Percentiles rank a stretch among this genome's conserved stretches.
phyloP scores from a whole-genome alignment of 2,797 vertebrate species.

The Peromyscus melanophrys region DNA sequence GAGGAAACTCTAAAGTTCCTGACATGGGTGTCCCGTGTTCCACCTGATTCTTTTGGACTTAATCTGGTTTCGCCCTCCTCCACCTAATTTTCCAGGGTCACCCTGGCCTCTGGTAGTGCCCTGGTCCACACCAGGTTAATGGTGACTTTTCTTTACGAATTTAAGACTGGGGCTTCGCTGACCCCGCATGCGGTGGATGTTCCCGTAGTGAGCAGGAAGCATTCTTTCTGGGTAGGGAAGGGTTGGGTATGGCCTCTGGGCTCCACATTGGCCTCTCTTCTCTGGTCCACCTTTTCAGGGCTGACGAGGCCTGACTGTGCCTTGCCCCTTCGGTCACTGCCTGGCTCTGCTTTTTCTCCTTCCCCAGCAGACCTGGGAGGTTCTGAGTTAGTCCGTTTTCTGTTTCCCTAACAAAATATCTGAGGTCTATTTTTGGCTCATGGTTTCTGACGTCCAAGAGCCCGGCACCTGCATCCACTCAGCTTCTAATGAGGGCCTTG shows the following conservation, averaged over 20 bases:
- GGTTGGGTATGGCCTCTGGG: neutral
- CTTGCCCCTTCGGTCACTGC: neutral
- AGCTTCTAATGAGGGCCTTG: neutral
- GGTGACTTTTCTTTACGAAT: neutral
- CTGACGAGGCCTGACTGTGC: neutral
- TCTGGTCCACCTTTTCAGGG: no score
- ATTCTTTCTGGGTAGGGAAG: neutral
- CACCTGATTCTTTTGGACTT: neutral
- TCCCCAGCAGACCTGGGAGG: neutral
- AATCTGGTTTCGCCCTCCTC: neutral
- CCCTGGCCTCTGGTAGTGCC: neutral
- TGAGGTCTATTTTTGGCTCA: neutral
- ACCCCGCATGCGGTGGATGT: fast-evolving
- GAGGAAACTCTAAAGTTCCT: neutral
- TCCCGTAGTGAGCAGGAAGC: neutral
- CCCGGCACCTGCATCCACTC: neutral
- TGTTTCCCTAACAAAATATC: neutral
- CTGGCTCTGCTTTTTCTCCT: neutral
- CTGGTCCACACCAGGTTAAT: neutral
- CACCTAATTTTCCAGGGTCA: neutral
- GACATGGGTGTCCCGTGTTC: fast-evolving
- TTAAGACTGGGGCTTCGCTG: neutral
- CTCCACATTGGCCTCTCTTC: neutral
- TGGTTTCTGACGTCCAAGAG: neutral
- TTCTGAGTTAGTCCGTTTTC: neutral